Conservation (phyloP, 2,113 vertebrate genomes). For the Heterocephalus glaber region DNA sequence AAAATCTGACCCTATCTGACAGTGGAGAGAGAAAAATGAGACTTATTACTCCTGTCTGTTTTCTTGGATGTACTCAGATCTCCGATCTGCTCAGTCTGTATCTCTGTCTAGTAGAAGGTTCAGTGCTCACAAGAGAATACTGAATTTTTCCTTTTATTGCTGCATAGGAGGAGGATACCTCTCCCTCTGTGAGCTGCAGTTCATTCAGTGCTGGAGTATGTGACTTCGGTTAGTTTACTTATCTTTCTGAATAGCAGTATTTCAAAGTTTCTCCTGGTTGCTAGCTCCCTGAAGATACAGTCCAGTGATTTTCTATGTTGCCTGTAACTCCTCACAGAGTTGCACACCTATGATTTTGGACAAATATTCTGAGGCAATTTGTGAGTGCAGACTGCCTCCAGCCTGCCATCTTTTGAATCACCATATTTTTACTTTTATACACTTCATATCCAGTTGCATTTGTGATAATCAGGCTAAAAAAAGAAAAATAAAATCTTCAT, state of each 20-base stretch:
- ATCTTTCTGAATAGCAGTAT: background rate
- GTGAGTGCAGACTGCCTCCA: background rate
- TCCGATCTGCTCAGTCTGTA: background rate
- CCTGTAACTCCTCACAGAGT: background rate
- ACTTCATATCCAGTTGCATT: background rate
- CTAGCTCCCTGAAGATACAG: background rate
- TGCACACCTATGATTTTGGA: background rate
- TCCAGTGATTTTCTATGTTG: background rate
- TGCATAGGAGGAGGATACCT: background rate
- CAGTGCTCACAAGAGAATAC: background rate
- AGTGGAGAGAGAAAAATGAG: background rate
- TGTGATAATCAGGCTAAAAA: background rate
- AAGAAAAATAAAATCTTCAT: background rate
- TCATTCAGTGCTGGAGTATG: background rate
- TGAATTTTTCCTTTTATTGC: background rate
- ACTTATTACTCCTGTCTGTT: background rate
- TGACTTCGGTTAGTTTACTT: background rate
- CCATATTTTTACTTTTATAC: background rate
- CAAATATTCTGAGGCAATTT: background rate
- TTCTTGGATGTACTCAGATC: background rate
- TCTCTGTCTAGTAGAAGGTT: background rate
- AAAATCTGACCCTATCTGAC: background rate
- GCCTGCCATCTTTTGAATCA: background rate
- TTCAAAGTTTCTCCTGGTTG: background rate
- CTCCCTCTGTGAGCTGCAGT: background rate